Base-by-base conservation (phyloP, 1,140 invertebrate species). In the Globodera rostochiensis region DNA sequence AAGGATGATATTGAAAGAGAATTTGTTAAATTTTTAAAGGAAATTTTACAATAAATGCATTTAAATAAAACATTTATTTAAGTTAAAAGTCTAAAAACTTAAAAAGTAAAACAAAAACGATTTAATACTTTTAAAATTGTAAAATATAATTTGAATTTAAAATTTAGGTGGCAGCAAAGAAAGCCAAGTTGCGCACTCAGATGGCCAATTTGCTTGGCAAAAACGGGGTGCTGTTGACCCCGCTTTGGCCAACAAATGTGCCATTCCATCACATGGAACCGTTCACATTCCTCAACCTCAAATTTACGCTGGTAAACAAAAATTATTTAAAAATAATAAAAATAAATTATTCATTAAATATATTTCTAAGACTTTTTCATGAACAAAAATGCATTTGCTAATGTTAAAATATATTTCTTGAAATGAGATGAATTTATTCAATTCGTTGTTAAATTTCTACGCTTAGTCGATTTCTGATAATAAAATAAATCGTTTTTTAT, bases 171-270 rank as follows among this genome's bases (percentile, higher is more conserved):
- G n/a, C 73, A 15, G 13, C 15, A 13, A 53, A 83, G 53, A 85
- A 89, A 49, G 84, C 89, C 0, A 81, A 84, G 74, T 75, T 91
- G 53, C 82, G 87, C 47, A 45, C 85, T 57, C 86, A 91, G 73
- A 67, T 91, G 1, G 77, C 84, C 36, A 80, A 93, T 49, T 90
- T 93, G 79, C 91, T 96, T 6, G 88, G 88, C 47, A 82, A 90
- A 53, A 86, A 90, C 80, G 88, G 88, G 8, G 83, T 91, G 6
- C 82, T 91, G 13, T 75, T 91, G 9, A 91, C 90, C 80, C 91
- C 91, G 8, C 82, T 90, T 8, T 90, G 90, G 83, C 91, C 90
- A 15, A 84, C 86, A 45, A 73, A 87, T 53, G 90, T 90, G 60
- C 90, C 90, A 7, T 91, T 90, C 78, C 91, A 91, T 83, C 89